phyloP scores from a whole-genome alignment of 2,113 vertebrate genomes.

The Aptenodytes patagonicus region DNA sequence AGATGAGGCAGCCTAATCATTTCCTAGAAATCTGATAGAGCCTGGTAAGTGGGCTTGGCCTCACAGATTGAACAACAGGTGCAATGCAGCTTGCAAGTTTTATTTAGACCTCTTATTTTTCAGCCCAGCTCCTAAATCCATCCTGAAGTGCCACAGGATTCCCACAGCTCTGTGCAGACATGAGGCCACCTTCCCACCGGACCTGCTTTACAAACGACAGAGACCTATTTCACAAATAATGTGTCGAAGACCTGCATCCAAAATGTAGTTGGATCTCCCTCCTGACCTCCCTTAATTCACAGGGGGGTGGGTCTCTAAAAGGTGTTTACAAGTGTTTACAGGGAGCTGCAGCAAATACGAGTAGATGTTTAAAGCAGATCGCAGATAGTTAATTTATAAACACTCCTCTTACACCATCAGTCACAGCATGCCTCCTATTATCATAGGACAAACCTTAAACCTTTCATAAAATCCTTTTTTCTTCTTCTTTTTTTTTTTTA shows the following conservation, averaged over 20 bases:
- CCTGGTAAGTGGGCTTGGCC: neutral
- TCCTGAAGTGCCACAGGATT: neutral
- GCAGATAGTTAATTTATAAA: neutral
- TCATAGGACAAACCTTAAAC: neutral
- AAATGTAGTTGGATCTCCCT: neutral
- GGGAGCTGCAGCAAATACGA: neutral
- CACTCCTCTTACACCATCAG: neutral
- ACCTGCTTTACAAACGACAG: neutral
- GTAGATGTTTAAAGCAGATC: neutral
- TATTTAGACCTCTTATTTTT: neutral
- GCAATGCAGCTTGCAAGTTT: neutral
- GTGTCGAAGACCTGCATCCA: neutral
- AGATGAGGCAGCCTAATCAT: neutral
- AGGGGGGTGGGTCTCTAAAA: neutral
- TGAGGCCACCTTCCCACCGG: neutral
- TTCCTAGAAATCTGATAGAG: neutral
- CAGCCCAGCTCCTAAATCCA: neutral
- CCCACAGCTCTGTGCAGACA: neutral
- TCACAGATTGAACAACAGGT: neutral
- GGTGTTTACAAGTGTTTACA: neutral
- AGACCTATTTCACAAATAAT: neutral
- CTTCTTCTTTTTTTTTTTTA: neutral
- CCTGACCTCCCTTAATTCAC: neutral
- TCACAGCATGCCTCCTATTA: neutral
- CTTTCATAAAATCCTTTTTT: neutral